Conservation (phyloP, 2,113 vertebrate genomes). For the Phylloscopus whistleri region DNA sequence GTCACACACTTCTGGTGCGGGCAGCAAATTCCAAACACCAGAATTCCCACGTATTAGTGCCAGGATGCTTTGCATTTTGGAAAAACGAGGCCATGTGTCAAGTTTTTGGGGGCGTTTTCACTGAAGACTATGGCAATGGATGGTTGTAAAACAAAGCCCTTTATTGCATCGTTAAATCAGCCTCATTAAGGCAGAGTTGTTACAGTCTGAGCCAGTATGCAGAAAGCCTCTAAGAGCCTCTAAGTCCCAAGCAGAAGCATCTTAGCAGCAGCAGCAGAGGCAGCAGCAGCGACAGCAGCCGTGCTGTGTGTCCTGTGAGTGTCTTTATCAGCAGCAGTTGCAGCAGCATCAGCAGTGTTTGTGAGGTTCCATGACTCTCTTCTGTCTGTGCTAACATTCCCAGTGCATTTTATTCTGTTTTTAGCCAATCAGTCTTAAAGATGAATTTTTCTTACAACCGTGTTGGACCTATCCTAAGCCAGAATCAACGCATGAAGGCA, state of each 20-base stretch:
- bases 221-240: neutral
- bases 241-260: neutral
- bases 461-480: neutral
- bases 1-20: neutral
- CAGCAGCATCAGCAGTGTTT: neutral
- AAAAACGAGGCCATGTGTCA: neutral
- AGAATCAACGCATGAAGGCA: neutral
- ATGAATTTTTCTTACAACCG: neutral
- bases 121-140: neutral
- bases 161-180: neutral
- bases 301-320: no score
- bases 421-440: neutral
- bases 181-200: neutral
- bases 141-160: neutral
- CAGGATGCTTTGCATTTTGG: neutral
- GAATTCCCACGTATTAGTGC: accelerated
- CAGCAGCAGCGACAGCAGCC: neutral
- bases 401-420: neutral
- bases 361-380: neutral
- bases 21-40: neutral
- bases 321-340: no score
- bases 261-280: neutral
- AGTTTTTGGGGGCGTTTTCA: neutral
- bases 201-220: neutral
- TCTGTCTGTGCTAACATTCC: neutral